These are phyloP conservation scores for Manis javanica DNA, from an alignment of 2,797 vertebrate species.

Conservation along the genomic window DNA sequence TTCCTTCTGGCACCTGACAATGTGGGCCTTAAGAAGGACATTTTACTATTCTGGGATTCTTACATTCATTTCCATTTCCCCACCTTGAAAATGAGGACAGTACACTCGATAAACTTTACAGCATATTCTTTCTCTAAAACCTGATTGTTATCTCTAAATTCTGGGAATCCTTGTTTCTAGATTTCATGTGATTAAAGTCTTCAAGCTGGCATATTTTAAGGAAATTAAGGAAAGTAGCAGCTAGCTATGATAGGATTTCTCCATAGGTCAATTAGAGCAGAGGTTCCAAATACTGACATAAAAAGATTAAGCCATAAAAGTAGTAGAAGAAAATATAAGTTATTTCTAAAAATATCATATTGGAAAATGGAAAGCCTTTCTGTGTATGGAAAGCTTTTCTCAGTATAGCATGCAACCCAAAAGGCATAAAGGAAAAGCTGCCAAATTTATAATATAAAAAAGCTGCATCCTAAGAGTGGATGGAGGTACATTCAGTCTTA, in stretches of 20 bases:
- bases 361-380: neutral
- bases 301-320: neutral
- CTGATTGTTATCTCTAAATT: neutral
- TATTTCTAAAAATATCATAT: constrained; percentile 38
- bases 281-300: neutral
- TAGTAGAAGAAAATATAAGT: constrained; percentile 46
- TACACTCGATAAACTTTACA: neutral
- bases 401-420: neutral
- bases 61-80: neutral
- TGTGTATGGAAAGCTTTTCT: neutral
- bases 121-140: neutral
- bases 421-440: constrained; percentile 4
- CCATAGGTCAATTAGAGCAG: neutral
- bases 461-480: neutral
- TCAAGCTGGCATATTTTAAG: neutral
- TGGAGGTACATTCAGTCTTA: neutral
- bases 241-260: neutral
- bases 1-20: neutral
- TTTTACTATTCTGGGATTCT: neutral
- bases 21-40: neutral
- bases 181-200: neutral
- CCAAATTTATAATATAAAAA: neutral
- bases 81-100: neutral
- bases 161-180: neutral
- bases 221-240: neutral